Base-by-base conservation (phyloP, 2,797 vertebrate genomes). In the Gastrophryne carolinensis region DNA sequence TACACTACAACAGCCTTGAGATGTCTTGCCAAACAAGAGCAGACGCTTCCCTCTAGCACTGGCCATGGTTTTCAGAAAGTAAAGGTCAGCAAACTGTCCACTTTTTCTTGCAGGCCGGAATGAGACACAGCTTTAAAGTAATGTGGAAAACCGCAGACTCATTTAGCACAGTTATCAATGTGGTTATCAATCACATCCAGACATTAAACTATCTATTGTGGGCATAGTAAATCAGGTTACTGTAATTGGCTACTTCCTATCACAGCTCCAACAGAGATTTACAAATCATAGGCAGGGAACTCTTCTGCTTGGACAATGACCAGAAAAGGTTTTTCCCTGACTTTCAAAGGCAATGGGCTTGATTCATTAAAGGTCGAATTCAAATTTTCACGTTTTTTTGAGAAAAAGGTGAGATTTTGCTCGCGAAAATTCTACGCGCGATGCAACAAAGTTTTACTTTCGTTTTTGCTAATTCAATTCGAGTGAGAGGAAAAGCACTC, bases 161-260 rank as follows among this genome's bases (percentile, higher is more conserved):
- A 78, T 78, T 78, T 78, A 78, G 67, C 68, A 78, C 75, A 78
- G 75, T 78, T 78, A 78, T 78, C 75, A 78, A 72, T 72, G 75
- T 44, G 56, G 75, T 72, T 78, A 78, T 78, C 75, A 65, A 78
- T 78, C 75, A 78, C 17, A 58, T 72, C 67, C 54, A 34, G 72
- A 69, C 75, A 78, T 72, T 78, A 78, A 78, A 72, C 75, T 78
- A 70, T 77, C 74, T 77, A 41, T 78, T 78, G 75, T 78, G 75
- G 75, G 60, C 75, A 78, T 71, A 65, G 68, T 78, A 78, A 78
- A 78, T 78, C 75, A 78, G 75, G 67, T 78, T 78, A 78, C 68
- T 78, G 67, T 78, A 78, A 78, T 78, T 78, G 75, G 68, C 75
- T 72, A 58, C 72, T 72, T 78, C 75, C 75, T 78, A 78, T 78